Evolutionary conservation across 2,888 invertebrate species (phyloP), one percentile per base, ranked within the genome.

Genomic region (Hydraecia micacea): DNA sequence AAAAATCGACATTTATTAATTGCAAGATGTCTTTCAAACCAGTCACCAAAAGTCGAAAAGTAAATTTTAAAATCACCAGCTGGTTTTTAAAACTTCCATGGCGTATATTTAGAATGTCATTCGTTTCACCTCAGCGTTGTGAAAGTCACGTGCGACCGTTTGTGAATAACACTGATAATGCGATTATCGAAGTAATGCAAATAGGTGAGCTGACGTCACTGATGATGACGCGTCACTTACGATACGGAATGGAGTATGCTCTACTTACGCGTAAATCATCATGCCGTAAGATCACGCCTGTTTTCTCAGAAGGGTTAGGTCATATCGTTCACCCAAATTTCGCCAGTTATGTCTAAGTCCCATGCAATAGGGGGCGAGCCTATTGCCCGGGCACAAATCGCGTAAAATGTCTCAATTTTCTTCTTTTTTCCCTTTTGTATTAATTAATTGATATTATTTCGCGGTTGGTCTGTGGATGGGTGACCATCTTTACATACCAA

Each of bases 121-220:
- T 92, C 86, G 84, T 83, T 90, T 93, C 92, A 92, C 92, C 90
- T 92, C 90, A 88, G 83, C 76, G 79, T 70, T 81, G 87, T 85
- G 88, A 92, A 92, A 92, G 90, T 90, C 90, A 87, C 81, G 86
- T 79, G 86, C 52, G 39, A 21, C 28, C 65, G 55, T 84, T 74
- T 71, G 74, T 73, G 69, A 71, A 71, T 75, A 80, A 77, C 73
- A 46, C 65, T 77, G 78, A 81, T 84, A 81, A 70, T 60, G 32
- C 76, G 69, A 87, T 85, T 87, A 85, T 85, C 60, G 74, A 67
- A 84, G 68, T 69, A 77, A 81, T 79, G 76, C 66, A 77, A 86
- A 81, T 66, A 80, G 63, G 65, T 73, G 18, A 65, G 39, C 52
- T 82, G 77, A 86, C 77, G 75, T 85, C 76, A 87, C 13, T 13